Conservation (phyloP, 2,888 invertebrate species). For the Hoplodrina blanda region DNA sequence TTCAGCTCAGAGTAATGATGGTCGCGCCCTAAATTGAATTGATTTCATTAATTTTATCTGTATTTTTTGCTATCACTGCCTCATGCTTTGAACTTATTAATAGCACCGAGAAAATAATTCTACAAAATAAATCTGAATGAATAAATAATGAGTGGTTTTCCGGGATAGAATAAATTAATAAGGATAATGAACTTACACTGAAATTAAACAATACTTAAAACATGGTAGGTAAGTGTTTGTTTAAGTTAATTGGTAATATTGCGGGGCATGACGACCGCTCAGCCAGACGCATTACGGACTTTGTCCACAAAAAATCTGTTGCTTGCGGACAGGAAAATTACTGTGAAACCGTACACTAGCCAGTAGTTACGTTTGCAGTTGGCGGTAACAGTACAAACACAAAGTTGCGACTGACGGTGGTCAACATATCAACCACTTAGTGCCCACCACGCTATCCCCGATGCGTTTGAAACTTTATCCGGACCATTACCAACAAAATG, state of each 20-base stretch:
- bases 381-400: slow-evolving; percentile 37
- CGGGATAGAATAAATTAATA: slow-evolving; percentile 6
- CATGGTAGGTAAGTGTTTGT: neutral
- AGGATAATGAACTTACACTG: slow-evolving; percentile 3
- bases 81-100: slow-evolving; percentile 16
- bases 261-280: slow-evolving; percentile 13
- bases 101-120: neutral
- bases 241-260: slow-evolving; percentile 24
- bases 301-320: slow-evolving; percentile 49
- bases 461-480: slow-evolving; percentile 52
- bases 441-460: slow-evolving; percentile 31
- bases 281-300: slow-evolving; percentile 22
- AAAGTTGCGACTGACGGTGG: slow-evolving; percentile 50
- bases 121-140: slow-evolving; percentile 12
- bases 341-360: slow-evolving; percentile 52
- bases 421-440: slow-evolving; percentile 49
- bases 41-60: slow-evolving; percentile 78
- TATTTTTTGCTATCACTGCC: slow-evolving; percentile 56
- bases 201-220: neutral
- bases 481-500: slow-evolving; percentile 36
- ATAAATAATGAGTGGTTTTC: slow-evolving; percentile 4
- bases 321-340: slow-evolving; percentile 54
- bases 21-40: slow-evolving; percentile 71
- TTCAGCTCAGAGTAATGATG: slow-evolving; percentile 70
- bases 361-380: slow-evolving; percentile 21